Base-by-base conservation (phyloP, 2,113 vertebrate genomes). In the Oophaga pumilio region DNA sequence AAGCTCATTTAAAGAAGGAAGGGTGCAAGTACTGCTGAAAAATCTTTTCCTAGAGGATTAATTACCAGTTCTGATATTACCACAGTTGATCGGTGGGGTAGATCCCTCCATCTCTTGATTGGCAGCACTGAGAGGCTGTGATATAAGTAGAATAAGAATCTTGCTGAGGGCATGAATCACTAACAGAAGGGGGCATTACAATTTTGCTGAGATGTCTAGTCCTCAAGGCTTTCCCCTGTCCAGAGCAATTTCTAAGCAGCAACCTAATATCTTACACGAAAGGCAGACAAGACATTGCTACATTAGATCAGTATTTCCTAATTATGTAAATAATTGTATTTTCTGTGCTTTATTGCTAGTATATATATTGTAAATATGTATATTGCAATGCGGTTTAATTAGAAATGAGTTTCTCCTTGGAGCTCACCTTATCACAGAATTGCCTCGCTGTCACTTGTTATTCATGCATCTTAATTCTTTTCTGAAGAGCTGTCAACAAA, bases 401-500 rank as follows among this genome's bases (percentile, higher is more conserved):
- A 90, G 88, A 91, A 81, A 87, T 77, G 0, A 68, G 88, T 91
- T 91, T 89, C 89, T 88, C 90, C 89, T 93, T 91, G 90, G 89
- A 82, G 78, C 20, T 59, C 68, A 86, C 90, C 88, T 89, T 89
- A 85, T 88, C 84, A 15, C 64, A 86, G 85, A 87, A 90, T 88
- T 0, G 13, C 84, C 81, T 14, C 91, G 85, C 69, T 91, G 87
- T 85, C 85, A 88, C 91, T 92, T 92, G 90, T 90, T 90, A 91
- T 90, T 90, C 74, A 91, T 90, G 85, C 90, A 91, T 90, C 89
- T 82, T 90, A 89, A 91, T 90, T 92, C 86, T 87, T 87, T 90
- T 90, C 71, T 90, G 90, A 91, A 91, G 88, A 90, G 50, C 89
- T 89, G 86, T 85, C 71, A 50, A 87, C 85, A 87, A 74, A 90